Percentiles rank a stretch among this genome's conserved stretches.
Evolutionary conservation across 2,888 invertebrate genomes (phyloP).

Genomic region (Sphinx pinastri): DNA sequence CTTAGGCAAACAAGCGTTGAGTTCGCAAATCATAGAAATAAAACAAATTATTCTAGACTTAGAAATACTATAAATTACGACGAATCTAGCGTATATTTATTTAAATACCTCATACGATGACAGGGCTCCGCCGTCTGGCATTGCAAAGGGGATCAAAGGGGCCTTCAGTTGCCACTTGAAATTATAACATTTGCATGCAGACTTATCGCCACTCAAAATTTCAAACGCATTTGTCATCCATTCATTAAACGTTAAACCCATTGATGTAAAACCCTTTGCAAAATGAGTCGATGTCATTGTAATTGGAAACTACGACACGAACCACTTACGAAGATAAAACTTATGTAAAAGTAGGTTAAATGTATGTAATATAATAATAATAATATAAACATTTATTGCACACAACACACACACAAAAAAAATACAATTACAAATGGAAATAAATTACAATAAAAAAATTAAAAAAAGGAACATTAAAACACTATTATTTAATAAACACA

Average conservation of each 20-base stretch:
- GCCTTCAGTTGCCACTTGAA: not conserved
- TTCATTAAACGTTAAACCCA: not conserved
- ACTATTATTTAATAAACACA: too few species aligned
- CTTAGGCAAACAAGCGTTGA: not conserved
- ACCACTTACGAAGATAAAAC: too few species aligned
- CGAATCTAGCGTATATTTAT: not conserved
- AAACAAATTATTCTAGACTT: constrained; percentile 1
- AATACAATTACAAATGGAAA: too few species aligned
- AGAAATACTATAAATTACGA: not conserved
- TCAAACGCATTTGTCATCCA: not conserved
- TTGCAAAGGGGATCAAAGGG: constrained; percentile 5
- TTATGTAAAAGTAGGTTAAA: too few species aligned
- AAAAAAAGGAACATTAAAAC: too few species aligned
- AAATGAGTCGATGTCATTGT: not conserved
- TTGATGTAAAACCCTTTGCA: not conserved
- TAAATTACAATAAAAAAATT: too few species aligned
- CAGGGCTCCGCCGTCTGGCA: not conserved
- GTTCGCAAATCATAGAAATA: not conserved
- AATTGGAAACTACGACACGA: too few species aligned
- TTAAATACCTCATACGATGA: constrained; percentile 1
- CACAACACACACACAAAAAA: too few species aligned
- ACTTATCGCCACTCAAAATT: constrained; percentile 2
- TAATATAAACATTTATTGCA: too few species aligned
- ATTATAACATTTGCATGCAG: constrained; percentile 12
- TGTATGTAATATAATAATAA: too few species aligned